Percentiles rank a stretch among this genome's conserved stretches.
Conservation (phyloP, 1,140 invertebrate genomes). For the Hylaeus anthracinus region DNA sequence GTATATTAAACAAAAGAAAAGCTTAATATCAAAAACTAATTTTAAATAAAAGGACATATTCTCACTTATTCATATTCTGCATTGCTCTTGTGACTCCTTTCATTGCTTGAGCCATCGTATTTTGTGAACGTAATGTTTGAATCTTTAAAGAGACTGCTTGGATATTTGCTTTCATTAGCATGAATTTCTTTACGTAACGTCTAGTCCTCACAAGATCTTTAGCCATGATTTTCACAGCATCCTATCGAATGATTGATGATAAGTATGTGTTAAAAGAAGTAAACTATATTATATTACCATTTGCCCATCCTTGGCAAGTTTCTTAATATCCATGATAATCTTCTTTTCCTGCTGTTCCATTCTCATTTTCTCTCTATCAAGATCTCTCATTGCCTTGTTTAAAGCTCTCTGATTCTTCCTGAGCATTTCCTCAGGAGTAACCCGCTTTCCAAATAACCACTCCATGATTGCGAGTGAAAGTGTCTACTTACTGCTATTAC, state of each 20-base stretch:
- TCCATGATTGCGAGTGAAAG: constrained; percentile 85
- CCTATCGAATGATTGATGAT: constrained; percentile 82
- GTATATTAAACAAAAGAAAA: neutral
- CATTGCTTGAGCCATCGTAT: constrained; percentile 99
- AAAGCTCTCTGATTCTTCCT: constrained; percentile 98
- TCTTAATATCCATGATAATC: constrained; percentile 98
- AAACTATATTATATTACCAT: constrained; percentile 87
- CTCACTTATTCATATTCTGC: constrained; percentile 97
- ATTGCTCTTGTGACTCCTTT: constrained; percentile 99
- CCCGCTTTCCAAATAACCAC: constrained; percentile 97
- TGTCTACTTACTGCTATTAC: neutral
- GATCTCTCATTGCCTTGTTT: constrained; percentile 99
- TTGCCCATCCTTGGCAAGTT: constrained; percentile 99
- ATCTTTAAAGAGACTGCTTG: constrained; percentile 99
- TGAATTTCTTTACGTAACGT: constrained; percentile 98
- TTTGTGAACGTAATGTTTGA: constrained; percentile 98
- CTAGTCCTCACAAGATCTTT: constrained; percentile 98
- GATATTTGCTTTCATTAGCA: constrained; percentile 99
- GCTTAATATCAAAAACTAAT: no score
- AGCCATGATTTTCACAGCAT: constrained; percentile 99
- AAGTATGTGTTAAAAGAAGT: neutral
- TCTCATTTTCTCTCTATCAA: constrained; percentile 95
- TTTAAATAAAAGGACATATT: neutral
- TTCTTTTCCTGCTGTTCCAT: constrained; percentile 99
- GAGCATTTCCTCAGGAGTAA: constrained; percentile 99